A percentile compares a stretch with the other conserved stretches of the same genome.
These are phyloP conservation scores for Nothura maculosa DNA, from an alignment of 2,797 vertebrate genomes.

Conservation along the genomic window DNA sequence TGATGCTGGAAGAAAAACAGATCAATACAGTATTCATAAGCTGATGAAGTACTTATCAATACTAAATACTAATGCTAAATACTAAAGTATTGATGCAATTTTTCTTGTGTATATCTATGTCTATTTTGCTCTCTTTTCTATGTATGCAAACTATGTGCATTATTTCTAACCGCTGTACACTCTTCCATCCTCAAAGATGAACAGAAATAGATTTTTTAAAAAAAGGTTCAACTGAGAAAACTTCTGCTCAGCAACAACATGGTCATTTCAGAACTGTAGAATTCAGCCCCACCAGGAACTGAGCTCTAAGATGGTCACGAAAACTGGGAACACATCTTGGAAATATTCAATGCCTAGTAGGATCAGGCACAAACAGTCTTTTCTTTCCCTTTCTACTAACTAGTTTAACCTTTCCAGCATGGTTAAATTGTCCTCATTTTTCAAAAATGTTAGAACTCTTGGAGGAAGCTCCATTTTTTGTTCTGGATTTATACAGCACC, in stretches of 20 bases:
- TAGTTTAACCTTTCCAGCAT: not conserved
- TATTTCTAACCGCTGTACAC: not conserved
- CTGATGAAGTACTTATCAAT: not conserved
- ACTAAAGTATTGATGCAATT: conserved; percentile 22
- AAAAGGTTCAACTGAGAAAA: not conserved
- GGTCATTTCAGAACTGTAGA: not conserved
- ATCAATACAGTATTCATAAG: conserved; percentile 46
- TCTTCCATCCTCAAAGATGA: not conserved
- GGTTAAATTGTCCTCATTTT: not conserved
- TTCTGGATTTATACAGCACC: not conserved
- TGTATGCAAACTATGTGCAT: not conserved
- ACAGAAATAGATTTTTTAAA: not conserved
- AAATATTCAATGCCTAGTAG: not conserved
- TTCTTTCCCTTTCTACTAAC: not conserved
- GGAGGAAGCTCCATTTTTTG: not conserved
- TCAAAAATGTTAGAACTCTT: not conserved
- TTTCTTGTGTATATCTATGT: not conserved
- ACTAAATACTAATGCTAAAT: too few species aligned
- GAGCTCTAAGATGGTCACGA: not conserved
- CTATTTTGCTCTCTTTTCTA: not conserved
- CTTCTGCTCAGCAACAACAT: not conserved
- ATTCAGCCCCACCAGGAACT: not conserved
- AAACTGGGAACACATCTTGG: not conserved
- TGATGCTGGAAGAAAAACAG: conserved; percentile 31
- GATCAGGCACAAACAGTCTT: not conserved